Evolutionary conservation across 2,113 vertebrate species (phyloP).

Genomic region (Pipra filicauda): DNA sequence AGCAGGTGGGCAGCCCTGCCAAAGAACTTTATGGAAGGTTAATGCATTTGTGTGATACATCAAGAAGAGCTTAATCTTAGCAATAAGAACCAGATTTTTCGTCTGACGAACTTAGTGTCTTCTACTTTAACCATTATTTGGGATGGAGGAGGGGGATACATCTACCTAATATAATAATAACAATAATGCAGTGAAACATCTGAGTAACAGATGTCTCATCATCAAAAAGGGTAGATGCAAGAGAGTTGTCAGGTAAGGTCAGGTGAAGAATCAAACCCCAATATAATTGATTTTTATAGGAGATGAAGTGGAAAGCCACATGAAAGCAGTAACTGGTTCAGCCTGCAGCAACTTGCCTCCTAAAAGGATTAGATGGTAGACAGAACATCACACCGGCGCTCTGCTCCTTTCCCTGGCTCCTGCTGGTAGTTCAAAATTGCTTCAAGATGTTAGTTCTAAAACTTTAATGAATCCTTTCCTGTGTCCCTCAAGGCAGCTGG

Average conservation of each 20-base stretch:
- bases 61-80: not conserved
- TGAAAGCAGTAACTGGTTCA: constrained; percentile 24
- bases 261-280: constrained; percentile 2
- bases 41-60: not conserved
- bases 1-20: not conserved
- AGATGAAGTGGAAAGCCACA: constrained; percentile 35
- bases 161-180: not conserved
- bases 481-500: not conserved
- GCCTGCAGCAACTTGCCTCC: constrained; percentile 24
- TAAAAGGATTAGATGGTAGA: constrained; percentile 17
- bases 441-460: constrained; percentile 46
- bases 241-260: constrained; percentile 19
- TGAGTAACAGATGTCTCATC: constrained; percentile 22
- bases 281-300: not conserved
- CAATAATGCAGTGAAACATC: not conserved
- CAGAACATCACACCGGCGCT: not conserved
- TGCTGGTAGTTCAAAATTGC: constrained; percentile 29
- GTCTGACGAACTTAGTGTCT: not conserved
- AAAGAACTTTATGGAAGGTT: not conserved
- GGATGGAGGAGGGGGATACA: fast-evolving
- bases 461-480: constrained; percentile 10
- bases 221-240: constrained; percentile 2
- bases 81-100: not conserved
- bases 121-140: not conserved
- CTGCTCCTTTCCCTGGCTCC: constrained; percentile 15